These are phyloP conservation scores for Zonitis immaculata DNA, from an alignment of 2,888 invertebrate species.

Conservation along the genomic window DNA sequence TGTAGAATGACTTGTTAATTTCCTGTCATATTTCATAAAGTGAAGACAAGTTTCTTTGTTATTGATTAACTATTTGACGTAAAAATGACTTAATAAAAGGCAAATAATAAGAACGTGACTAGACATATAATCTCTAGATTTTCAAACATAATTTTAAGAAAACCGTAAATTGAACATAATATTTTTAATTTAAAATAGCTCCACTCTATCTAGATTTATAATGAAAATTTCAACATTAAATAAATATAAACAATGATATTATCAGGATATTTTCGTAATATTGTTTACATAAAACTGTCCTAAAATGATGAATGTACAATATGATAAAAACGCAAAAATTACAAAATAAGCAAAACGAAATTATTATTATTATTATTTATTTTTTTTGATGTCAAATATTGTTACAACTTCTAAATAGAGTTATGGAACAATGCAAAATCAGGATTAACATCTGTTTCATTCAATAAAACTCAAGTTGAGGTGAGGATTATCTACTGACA, in stretches of 20 bases:
- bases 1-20: not conserved
- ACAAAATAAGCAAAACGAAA: not conserved
- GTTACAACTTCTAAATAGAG: not conserved
- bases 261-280: too few species aligned
- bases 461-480: not conserved
- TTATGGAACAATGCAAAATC: not conserved
- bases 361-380: too few species aligned
- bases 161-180: not conserved
- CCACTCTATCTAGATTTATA: not conserved
- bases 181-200: slow-evolving; percentile 4
- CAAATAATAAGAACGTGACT: slow-evolving; percentile 6
- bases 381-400: too few species aligned
- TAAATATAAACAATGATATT: too few species aligned
- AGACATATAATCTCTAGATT: slow-evolving; percentile 1
- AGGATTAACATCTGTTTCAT: not conserved
- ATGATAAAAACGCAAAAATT: not conserved
- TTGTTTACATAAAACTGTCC: too few species aligned
- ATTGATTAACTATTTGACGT: not conserved
- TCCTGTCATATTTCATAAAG: not conserved
- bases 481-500: not conserved
- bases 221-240: too few species aligned
- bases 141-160: not conserved
- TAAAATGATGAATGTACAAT: too few species aligned
- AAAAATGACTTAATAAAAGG: slow-evolving; percentile 3
- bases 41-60: not conserved